Evolutionary conservation across 1,140 invertebrate genomes (phyloP).

Genomic region (Leptinotarsa defecta): DNA sequence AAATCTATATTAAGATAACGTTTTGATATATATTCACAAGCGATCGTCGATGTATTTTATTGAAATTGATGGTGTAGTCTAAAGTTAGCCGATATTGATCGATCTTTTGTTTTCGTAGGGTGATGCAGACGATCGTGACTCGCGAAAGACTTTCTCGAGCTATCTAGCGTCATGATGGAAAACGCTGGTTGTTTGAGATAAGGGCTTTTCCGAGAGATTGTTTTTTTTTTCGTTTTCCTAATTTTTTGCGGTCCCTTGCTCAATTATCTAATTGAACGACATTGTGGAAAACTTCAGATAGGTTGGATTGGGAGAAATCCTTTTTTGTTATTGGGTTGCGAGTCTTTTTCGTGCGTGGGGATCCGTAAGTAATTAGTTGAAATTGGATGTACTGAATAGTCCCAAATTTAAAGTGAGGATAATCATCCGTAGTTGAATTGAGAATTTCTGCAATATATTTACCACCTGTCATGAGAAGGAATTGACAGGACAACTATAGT

Average conservation of each 20-base stretch:
- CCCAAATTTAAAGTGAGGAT: too few species aligned
- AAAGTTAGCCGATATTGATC: slow-evolving; percentile 3
- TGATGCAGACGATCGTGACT: background rate
- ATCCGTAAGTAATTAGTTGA: too few species aligned
- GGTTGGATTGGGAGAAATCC: background rate
- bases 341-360: too few species aligned
- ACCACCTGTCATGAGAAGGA: too few species aligned
- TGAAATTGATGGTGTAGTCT: background rate
- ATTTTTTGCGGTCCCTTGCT: background rate
- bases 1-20: background rate
- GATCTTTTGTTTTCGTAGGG: slow-evolving; percentile 1
- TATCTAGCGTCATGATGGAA: background rate
- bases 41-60: background rate
- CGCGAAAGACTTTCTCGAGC: background rate
- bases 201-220: background rate
- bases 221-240: background rate
- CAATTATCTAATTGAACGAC: slow-evolving; percentile 2
- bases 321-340: background rate
- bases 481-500: too few species aligned
- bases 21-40: background rate
- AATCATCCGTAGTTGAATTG: too few species aligned
- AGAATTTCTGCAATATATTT: too few species aligned
- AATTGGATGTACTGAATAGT: too few species aligned
- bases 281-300: background rate
- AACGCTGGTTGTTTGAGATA: slow-evolving; percentile 1